Evolutionary conservation across 2,113 vertebrate species (phyloP).

Genomic region (Pelobates fuscus): DNA sequence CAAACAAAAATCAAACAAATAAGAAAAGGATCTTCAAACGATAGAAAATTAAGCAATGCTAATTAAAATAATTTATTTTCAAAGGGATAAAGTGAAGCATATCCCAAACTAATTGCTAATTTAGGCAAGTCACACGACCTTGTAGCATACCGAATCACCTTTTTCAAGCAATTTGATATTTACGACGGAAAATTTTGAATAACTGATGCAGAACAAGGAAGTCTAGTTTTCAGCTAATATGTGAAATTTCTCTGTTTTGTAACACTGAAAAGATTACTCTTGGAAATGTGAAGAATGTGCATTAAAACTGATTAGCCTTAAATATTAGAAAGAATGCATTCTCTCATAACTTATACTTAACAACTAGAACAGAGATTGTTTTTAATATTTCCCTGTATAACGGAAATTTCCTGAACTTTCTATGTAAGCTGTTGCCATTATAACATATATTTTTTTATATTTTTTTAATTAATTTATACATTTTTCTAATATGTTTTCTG

Average conservation of each 20-base stretch:
- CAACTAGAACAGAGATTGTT: background rate
- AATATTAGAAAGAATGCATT: conserved; percentile 17
- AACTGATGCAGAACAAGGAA: conserved; percentile 2
- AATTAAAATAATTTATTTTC: background rate
- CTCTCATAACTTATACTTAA: conserved; percentile 12
- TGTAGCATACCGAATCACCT: background rate
- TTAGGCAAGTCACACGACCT: conserved; percentile 13
- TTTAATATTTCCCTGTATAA: no score
- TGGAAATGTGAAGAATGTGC: conserved; percentile 10
- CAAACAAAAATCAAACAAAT: no score
- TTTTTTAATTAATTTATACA: no score
- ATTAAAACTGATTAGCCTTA: conserved; percentile 19
- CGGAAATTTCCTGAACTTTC: no score
- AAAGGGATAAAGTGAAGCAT: conserved; percentile 1
- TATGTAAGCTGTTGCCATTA: no score
- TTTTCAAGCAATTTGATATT: background rate
- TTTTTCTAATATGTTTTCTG: conserved; percentile 13
- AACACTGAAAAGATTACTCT: background rate
- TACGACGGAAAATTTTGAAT: conserved; percentile 10
- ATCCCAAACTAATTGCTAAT: conserved; percentile 5
- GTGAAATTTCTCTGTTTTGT: background rate
- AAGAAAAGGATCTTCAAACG: no score
- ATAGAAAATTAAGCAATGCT: no score
- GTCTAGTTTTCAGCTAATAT: background rate
- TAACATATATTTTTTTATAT: no score